These are phyloP conservation scores for Agrypnia vestita DNA, from an alignment of 1,140 invertebrate genomes.

Conservation along the genomic window DNA sequence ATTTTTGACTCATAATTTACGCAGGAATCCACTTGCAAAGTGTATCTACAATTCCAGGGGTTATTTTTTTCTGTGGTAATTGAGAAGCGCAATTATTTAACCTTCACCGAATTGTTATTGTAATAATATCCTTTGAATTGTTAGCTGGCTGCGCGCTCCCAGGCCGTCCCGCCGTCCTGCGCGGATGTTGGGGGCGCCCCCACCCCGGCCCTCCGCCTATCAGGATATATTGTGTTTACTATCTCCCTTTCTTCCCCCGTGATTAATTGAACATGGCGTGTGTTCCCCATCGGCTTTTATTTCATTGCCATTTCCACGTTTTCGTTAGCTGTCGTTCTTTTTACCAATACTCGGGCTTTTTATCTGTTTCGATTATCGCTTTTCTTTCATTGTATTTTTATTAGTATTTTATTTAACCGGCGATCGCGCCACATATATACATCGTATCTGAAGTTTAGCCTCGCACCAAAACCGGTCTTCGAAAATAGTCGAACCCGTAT, in stretches of 20 bases:
- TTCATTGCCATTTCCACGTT: constrained; percentile 28
- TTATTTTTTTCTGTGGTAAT: too few relatives aligned
- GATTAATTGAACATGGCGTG: constrained; percentile 46
- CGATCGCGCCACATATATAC: too few relatives aligned
- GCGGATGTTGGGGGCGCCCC: not conserved
- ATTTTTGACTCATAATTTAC: too few relatives aligned
- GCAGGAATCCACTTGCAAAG: too few relatives aligned
- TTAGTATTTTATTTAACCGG: too few relatives aligned
- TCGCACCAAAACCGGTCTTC: too few relatives aligned
- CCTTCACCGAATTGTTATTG: constrained; percentile 12
- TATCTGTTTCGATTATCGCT: too few relatives aligned
- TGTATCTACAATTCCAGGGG: too few relatives aligned
- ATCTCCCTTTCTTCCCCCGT: constrained; percentile 43
- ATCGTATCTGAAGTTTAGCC: too few relatives aligned
- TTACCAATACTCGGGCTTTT: too few relatives aligned
- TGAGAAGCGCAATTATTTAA: not conserved
- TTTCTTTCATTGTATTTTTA: too few relatives aligned
- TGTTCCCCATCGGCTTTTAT: constrained; percentile 43
- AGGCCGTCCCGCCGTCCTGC: not conserved
- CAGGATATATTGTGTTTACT: constrained; percentile 46
- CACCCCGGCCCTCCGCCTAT: constrained; percentile 6
- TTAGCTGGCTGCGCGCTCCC: constrained; percentile 4
- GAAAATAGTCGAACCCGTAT: too few relatives aligned
- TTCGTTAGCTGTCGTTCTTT: not conserved
- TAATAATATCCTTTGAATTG: not conserved